Evolutionary conservation across 2,888 invertebrate genomes (phyloP), one percentile per base, ranked within the genome.

Genomic region (Thysanoteuthis rhombus): DNA sequence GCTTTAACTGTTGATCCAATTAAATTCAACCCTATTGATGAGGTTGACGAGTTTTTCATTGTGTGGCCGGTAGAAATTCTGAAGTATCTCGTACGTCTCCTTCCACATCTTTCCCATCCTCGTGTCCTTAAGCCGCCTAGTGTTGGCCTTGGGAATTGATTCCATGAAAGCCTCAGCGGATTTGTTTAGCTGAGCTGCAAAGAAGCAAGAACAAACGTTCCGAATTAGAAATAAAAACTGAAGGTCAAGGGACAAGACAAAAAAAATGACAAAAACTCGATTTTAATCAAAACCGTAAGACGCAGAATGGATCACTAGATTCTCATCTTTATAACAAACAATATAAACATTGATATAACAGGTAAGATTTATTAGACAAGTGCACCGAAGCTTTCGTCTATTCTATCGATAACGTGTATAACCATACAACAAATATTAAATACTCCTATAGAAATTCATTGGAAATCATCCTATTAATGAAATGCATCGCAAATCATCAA

Each of bases 31-130:
- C 28, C 92, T 25, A 32, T 92, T 92, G 32, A 92, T 40, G 32
- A 92, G 40, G 6, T 92, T 92, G 40, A 92, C 92, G 16, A 92
- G 45, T 32, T 92, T 45, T 45, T 92, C 92, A 32, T 92, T 92
- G 25, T 92, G 92, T 8, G 92, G 92, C 36, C 45, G 92, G 39
- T 92, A 92, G 16, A 92, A 92, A 1, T 92, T 45, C 32, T 32
- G 0, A 40, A 92, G 45, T 32, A 92, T 3, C 1, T n/a, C 32
- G 5, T 42, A 42, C 10, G 92, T 92, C 22, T 92, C 92, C 4
- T 92, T 42, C 92, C 40, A n/a, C 45, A 92, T 92, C 32, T 32
- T 40, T 32, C 92, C 92, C 16, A 92, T 92, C 2, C 28, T 92
- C 8, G 32, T 40, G 32, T 40, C n/a, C 32, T 40, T 45, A 0